phyloP scores from a whole-genome alignment of 2,113 vertebrate species.

The Paramormyrops kingsleyae region DNA sequence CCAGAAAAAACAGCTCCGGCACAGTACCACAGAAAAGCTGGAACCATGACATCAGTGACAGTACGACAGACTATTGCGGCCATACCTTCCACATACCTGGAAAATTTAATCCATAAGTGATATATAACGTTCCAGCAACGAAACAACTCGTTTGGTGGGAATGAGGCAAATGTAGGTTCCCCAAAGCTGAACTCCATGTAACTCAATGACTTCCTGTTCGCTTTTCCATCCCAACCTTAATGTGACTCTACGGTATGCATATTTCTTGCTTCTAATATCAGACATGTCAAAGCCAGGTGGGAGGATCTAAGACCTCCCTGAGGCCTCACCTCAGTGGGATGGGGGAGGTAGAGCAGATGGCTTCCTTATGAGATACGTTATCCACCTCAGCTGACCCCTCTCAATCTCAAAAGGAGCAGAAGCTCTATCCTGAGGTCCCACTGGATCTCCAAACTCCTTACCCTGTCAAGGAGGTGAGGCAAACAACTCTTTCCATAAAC shows the following conservation, averaged over 20 bases:
- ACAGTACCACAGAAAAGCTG: too few species aligned
- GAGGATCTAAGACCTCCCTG: background rate
- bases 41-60: too few species aligned
- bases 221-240: background rate
- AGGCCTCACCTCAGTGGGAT: background rate
- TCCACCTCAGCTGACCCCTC: background rate
- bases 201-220: background rate
- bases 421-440: background rate
- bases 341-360: background rate
- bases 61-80: too few species aligned
- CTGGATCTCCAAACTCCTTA: background rate
- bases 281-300: background rate
- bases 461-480: background rate
- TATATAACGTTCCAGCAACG: too few species aligned
- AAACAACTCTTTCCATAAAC: background rate
- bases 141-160: too few species aligned
- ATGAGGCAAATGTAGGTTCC: background rate
- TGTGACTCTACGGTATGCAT: background rate
- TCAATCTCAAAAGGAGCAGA: background rate
- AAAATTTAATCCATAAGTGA: too few species aligned
- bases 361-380: background rate
- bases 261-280: background rate
- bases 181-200: background rate
- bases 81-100: too few species aligned
- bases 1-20: too few species aligned